These are phyloP conservation scores for Cistogaster globosa DNA, from an alignment of 2,888 invertebrate genomes.

Conservation along the genomic window DNA sequence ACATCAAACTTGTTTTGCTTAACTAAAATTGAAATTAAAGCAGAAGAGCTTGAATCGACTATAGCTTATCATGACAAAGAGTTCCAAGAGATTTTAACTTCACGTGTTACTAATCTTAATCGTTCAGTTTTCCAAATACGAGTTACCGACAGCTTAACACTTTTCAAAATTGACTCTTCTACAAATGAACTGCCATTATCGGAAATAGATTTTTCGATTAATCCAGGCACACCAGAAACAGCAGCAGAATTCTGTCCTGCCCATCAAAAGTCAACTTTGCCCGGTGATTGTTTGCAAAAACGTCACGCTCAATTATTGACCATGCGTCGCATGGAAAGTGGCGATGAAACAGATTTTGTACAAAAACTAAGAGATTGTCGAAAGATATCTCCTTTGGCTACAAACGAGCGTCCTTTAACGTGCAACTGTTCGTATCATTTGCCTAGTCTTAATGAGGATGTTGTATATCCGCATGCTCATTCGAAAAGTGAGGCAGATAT, in stretches of 20 bases:
- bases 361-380: slow-evolving; percentile 77
- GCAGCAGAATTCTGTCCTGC: slow-evolving; percentile 42
- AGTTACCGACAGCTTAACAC: slow-evolving; percentile 78
- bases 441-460: slow-evolving; percentile 56
- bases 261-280: slow-evolving; percentile 49
- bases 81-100: slow-evolving; percentile 74
- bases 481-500: slow-evolving; percentile 73
- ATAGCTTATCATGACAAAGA: slow-evolving; percentile 57
- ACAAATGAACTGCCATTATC: slow-evolving; percentile 88
- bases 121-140: slow-evolving; percentile 77
- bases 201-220: slow-evolving; percentile 84
- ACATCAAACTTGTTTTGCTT: slow-evolving; percentile 16
- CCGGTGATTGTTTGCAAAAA: slow-evolving; percentile 67
- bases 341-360: slow-evolving; percentile 77
- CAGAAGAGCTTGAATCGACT: slow-evolving; percentile 11
- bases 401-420: slow-evolving; percentile 82
- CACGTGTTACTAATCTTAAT: slow-evolving; percentile 71
- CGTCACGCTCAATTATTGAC: slow-evolving; percentile 53
- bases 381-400: slow-evolving; percentile 84
- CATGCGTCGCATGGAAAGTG: slow-evolving; percentile 78
- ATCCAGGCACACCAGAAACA: slow-evolving; percentile 80
- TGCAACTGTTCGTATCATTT: slow-evolving; percentile 77
- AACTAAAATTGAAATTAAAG: slow-evolving; percentile 17
- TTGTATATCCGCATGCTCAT: slow-evolving; percentile 70
- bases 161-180: slow-evolving; percentile 84